Evolutionary conservation across 2,113 vertebrate genomes (phyloP), one percentile per base, ranked within the genome.

Genomic region (Axis porcinus): DNA sequence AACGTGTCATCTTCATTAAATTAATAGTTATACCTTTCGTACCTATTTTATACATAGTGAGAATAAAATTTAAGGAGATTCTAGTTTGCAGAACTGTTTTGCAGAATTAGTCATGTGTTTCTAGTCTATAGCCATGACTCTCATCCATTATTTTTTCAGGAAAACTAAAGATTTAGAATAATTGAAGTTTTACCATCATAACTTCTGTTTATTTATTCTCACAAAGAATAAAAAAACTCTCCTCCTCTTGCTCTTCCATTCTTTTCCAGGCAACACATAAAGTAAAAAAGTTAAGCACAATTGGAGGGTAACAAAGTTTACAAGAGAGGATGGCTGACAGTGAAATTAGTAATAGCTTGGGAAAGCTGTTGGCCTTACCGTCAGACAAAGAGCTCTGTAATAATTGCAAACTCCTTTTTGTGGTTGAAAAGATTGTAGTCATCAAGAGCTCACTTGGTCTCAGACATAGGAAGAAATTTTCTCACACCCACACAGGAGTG

Each of bases 401-500:
- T 98, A 97, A 98, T 60, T 94, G 78, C 86, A 89, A 7, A 94
- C 85, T 94, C 92, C 89, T 79, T 97, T 98, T 98, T 98, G 96
- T 95, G 97, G 97, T 97, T 98, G 92, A 95, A 96, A 96, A 98
- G 98, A 97, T 36, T 67, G 55, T 86, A 97, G 96, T 95, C 97
- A 89, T 97, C 91, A 97, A 89, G 98, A 85, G 40, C 93, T 90
- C 85, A 89, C 96, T 97, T 85, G 86, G 84, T 98, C 91, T 96
- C 74, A 89, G 96, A 64, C 97, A 89, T 45, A 96, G 97, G 55
- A 97, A 97, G 87, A 98, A 97, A n/a, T 97, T 97, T 98, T 98
- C 98, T 98, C 98, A 98, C 98, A 97, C 99, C 98, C 98, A 98
- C 98, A 97, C 62, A 21, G 92, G 81, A 4, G 9, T 94, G 95